A percentile compares a stretch with the other conserved stretches of the same genome.
These are phyloP conservation scores for Scaeva pyrastri DNA, from an alignment of 2,888 invertebrate genomes.

Conservation along the genomic window DNA sequence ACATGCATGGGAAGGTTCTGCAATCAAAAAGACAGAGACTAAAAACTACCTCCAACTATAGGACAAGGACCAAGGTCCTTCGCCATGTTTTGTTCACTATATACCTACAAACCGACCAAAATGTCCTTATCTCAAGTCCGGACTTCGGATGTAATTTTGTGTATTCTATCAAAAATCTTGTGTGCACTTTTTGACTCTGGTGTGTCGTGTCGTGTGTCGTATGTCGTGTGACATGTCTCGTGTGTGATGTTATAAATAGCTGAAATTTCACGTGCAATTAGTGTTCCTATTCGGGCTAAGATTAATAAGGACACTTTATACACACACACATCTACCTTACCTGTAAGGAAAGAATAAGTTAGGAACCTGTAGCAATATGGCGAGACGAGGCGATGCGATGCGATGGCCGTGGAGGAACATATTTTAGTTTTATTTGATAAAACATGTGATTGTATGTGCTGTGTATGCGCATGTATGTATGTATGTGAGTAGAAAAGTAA, in stretches of 20 bases:
- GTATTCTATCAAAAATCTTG: conserved; percentile 70
- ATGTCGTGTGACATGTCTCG: not conserved
- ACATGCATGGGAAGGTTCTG: too few relatives aligned
- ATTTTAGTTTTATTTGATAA: conserved; percentile 57
- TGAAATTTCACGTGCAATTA: conserved; percentile 59
- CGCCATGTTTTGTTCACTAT: not conserved
- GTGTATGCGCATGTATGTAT: conserved; percentile 6
- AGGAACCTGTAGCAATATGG: not conserved
- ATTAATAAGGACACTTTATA: conserved; percentile 59
- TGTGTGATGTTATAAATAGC: conserved; percentile 29
- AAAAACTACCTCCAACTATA: not conserved
- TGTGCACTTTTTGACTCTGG: conserved; percentile 48
- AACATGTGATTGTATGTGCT: not conserved
- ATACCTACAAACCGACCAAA: not conserved
- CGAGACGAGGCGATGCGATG: not conserved
- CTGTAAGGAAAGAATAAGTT: too few relatives aligned
- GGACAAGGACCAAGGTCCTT: conserved; percentile 8
- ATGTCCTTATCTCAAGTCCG: conserved; percentile 53
- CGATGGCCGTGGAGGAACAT: conserved; percentile 18
- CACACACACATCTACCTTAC: too few relatives aligned
- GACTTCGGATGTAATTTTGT: conserved; percentile 69
- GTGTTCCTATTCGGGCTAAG: conserved; percentile 60
- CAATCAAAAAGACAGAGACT: not conserved
- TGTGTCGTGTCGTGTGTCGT: conserved; percentile 5
- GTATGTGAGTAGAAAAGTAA: conserved; percentile 40